Conservation (phyloP, 2,113 vertebrate species). For the Chaenogobius annularis region DNA sequence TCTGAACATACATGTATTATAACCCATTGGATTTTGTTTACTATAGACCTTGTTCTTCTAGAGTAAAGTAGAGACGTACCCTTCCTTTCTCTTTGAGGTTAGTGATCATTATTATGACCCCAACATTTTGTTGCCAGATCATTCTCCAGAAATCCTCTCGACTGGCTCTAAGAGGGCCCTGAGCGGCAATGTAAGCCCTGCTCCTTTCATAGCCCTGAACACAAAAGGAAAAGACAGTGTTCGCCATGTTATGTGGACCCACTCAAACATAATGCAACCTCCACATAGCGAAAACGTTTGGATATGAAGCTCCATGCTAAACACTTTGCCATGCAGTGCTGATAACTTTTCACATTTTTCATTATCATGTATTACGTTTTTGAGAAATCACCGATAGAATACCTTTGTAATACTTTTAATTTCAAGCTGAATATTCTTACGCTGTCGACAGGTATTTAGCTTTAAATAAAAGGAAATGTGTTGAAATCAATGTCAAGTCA, state of each 20-base stretch:
- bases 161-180: conserved; percentile 90
- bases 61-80: conserved; percentile 70
- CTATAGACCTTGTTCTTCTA: not conserved
- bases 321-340: too few relatives aligned
- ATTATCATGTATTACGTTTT: too few relatives aligned
- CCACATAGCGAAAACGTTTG: not conserved
- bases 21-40: not conserved
- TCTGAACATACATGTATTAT: conserved; percentile 69
- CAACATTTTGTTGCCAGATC: conserved; percentile 97
- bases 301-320: too few relatives aligned
- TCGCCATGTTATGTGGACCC: conserved; percentile 6
- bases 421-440: too few relatives aligned
- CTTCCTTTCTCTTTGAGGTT: conserved; percentile 97
- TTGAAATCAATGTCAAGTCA: too few relatives aligned
- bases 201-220: conserved; percentile 89
- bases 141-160: conserved; percentile 98
- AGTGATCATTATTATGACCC: conserved; percentile 97
- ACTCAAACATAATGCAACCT: not conserved
- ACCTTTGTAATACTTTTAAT: too few relatives aligned
- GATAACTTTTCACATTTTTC: too few relatives aligned
- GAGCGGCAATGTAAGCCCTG: conserved; percentile 95
- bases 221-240: not conserved
- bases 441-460: too few relatives aligned
- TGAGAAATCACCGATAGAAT: too few relatives aligned
- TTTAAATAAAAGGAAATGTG: too few relatives aligned